Evolutionary conservation across 2,888 invertebrate genomes (phyloP).

Genomic region (Gastracanthus pulcherrimus): DNA sequence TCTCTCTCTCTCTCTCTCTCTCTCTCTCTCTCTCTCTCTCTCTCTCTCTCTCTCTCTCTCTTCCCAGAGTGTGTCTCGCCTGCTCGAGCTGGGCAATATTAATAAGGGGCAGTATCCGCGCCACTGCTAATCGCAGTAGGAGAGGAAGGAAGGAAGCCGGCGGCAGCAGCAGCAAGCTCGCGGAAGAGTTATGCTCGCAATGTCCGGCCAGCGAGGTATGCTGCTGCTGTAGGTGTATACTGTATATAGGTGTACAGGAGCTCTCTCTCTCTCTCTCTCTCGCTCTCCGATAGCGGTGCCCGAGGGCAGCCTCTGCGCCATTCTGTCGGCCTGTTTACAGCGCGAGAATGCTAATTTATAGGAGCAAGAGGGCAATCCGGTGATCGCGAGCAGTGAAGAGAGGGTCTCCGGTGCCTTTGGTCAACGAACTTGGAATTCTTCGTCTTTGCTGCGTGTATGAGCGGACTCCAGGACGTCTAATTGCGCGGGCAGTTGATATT

Average conservation of each 20-base stretch:
- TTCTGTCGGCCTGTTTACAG: slow-evolving; percentile 76
- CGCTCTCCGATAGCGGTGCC: slow-evolving; percentile 47
- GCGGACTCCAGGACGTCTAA: not conserved
- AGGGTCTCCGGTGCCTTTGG: slow-evolving; percentile 46
- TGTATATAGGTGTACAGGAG: too few species aligned
- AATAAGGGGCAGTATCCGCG: slow-evolving; percentile 76
- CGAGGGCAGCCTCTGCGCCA: slow-evolving; percentile 72
- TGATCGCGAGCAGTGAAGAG: not conserved
- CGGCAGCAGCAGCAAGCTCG: slow-evolving; percentile 47
- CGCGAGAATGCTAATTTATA: slow-evolving; percentile 77
- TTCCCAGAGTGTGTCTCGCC: slow-evolving; percentile 67
- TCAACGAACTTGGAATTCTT: slow-evolving; percentile 54
- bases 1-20: too few species aligned
- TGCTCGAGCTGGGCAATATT: slow-evolving; percentile 77
- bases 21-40: too few species aligned
- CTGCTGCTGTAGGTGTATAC: not conserved
- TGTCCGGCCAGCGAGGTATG: slow-evolving; percentile 72
- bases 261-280: too few species aligned
- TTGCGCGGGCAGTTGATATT: slow-evolving; percentile 8
- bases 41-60: too few species aligned
- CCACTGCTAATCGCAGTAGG: slow-evolving; percentile 48
- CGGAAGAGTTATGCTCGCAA: slow-evolving; percentile 76
- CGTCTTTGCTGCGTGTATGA: not conserved
- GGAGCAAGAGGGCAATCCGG: not conserved
- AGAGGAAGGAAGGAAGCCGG: slow-evolving; percentile 64